Base-by-base conservation (phyloP, 2,797 vertebrate genomes). In the Gymnocypris eckloni region DNA sequence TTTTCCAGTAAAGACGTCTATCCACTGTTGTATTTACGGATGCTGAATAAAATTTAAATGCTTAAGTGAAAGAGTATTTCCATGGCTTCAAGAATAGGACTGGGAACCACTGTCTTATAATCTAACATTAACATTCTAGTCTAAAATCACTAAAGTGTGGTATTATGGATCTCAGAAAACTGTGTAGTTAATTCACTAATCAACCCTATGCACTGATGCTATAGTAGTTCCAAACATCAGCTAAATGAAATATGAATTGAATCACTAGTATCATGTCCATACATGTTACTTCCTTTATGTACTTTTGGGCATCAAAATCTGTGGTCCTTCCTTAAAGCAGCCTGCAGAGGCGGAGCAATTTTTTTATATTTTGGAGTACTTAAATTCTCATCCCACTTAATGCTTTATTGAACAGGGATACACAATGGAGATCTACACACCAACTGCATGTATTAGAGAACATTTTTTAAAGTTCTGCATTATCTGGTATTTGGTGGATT, bases 321-420 rank as follows among this genome's bases (percentile, higher is more conserved):
- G 2, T 39, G 39, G 4, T 45, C 77, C 56, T 43, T 50, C 64
- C 59, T 75, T 37, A 28, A 5, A 77, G 28, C 77, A 59, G 56
- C 0, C 1, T 10, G 2, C 10, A 11, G 61, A 33, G 83, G 83
- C 4, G 83, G 64, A 6, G n/a, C 39, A 0, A n/a, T 28, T 28
- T 28, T 28, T 11, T 70, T 54, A 22, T 12, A 3, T 64, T 43
- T 77, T 54, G 33, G 11, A 79, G 25, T 50, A 12, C 6, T 70
- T 70, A 84, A 84, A 59, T 79, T 37, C 22, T 25, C 37, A 45
- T 78, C 37, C 10, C 48, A 56, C 41, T 69, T 45, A 41, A 75
- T 50, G 0, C 59, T 76, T 66, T 45, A 64, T 39, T n/a, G 48
- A 10, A 45, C 37, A 84, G 16, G 12, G 50, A 20, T 70, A 1